A percentile compares a stretch with the other conserved stretches of the same genome.
These are phyloP conservation scores for Cephus pygmeus DNA, from an alignment of 2,888 invertebrate species.

Conservation along the genomic window DNA sequence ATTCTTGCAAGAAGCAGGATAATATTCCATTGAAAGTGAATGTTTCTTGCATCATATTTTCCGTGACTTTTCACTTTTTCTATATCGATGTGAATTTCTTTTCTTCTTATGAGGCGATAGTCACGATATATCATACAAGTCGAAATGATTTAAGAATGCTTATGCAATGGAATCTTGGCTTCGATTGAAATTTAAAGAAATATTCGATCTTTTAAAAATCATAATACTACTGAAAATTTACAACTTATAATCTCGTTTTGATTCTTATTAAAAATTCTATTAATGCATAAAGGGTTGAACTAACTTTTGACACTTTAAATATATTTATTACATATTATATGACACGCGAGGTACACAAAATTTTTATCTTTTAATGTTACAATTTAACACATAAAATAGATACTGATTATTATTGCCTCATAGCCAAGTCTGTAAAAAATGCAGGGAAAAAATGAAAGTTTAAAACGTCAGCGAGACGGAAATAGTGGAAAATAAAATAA, in stretches of 20 bases:
- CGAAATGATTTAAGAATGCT: not conserved
- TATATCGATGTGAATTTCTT: not conserved
- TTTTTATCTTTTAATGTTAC: not conserved
- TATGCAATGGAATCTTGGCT: not conserved
- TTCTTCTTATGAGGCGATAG: not conserved
- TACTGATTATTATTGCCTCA: not conserved
- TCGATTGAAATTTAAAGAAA: not conserved
- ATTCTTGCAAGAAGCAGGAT: not conserved
- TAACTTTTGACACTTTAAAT: not conserved
- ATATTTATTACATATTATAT: not conserved
- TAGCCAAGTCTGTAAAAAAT: not conserved
- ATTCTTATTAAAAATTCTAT: not conserved
- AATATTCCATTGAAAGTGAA: not conserved
- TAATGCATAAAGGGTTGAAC: not conserved
- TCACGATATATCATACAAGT: not conserved
- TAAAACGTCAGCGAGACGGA: too few species aligned
- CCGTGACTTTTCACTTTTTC: not conserved
- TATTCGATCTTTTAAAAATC: not conserved
- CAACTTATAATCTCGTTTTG: not conserved
- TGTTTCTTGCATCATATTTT: not conserved
- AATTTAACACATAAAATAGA: not conserved
- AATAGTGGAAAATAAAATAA: too few species aligned
- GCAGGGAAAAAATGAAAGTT: too few species aligned
- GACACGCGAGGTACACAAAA: not conserved
- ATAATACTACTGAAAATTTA: not conserved